Percentiles rank a stretch among this genome's conserved stretches.
Evolutionary conservation across 2,888 invertebrate species (phyloP).

Genomic region (Noctuana brunneofusca): DNA sequence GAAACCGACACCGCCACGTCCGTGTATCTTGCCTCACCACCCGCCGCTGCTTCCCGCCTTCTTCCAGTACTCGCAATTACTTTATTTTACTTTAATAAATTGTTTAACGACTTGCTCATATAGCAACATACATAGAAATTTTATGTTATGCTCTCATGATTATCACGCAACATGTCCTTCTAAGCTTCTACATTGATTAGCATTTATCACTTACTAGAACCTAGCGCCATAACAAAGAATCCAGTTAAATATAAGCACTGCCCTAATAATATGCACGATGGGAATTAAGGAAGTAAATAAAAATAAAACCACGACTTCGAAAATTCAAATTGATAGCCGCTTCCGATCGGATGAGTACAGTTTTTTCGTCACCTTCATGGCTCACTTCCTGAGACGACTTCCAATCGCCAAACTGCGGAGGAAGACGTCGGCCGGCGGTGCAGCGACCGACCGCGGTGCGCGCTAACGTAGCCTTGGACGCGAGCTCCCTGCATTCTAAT

Average conservation of each 20-base stretch:
- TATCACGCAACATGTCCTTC: not conserved
- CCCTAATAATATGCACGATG: slow-evolving; percentile 55
- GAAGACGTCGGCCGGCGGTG: slow-evolving; percentile 70
- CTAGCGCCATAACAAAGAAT: not conserved
- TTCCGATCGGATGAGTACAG: slow-evolving; percentile 68
- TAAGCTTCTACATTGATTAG: not conserved
- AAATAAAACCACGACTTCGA: slow-evolving; percentile 55
- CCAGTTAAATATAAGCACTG: slow-evolving; percentile 14
- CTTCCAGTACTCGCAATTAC: slow-evolving; percentile 32
- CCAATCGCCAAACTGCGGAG: slow-evolving; percentile 66
- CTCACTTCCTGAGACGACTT: slow-evolving; percentile 71
- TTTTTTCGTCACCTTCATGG: slow-evolving; percentile 71
- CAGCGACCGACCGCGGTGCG: slow-evolving; percentile 76
- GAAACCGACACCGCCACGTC: slow-evolving; percentile 61
- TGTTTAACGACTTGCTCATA: slow-evolving; percentile 1
- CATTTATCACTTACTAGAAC: too few species aligned
- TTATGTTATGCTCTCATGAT: slow-evolving; percentile 2
- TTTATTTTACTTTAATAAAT: slow-evolving; percentile 22
- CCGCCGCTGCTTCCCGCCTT: slow-evolving; percentile 50
- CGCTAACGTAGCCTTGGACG: slow-evolving; percentile 75
- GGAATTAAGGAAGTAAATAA: slow-evolving; percentile 55
- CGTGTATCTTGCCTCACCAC: slow-evolving; percentile 59
- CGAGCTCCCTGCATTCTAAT: slow-evolving; percentile 81
- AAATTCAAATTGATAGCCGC: slow-evolving; percentile 75
- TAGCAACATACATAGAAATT: slow-evolving; percentile 16